Evolutionary conservation across 2,888 invertebrate species (phyloP).

Genomic region (Drosophila austrosaltans): DNA sequence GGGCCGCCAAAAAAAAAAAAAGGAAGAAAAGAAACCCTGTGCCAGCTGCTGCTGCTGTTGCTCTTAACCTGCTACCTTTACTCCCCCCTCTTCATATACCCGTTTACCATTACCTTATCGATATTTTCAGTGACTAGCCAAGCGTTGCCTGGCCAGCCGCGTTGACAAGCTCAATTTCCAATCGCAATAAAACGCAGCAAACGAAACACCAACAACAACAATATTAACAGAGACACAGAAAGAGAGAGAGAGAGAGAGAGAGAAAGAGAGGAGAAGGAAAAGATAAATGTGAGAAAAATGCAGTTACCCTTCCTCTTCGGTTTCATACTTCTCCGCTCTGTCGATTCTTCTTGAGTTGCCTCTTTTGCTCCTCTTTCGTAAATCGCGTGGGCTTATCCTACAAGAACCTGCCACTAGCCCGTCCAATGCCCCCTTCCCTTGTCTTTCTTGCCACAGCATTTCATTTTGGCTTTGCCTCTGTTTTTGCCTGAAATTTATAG

Average conservation of each 20-base stretch:
- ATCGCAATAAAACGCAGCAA: constrained; percentile 79
- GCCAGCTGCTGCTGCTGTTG: constrained; percentile 63
- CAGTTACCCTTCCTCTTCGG: constrained; percentile 48
- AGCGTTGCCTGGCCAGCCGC: constrained; percentile 64
- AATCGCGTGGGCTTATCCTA: constrained; percentile 78
- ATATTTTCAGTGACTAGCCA: constrained; percentile 61
- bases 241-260: not conserved
- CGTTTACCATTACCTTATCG: constrained; percentile 9
- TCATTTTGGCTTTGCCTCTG: constrained; percentile 45
- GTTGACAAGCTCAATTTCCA: constrained; percentile 79
- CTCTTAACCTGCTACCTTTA: constrained; percentile 14
- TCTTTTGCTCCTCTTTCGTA: constrained; percentile 56
- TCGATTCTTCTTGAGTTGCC: constrained; percentile 32
- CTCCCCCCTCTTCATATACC: not conserved
- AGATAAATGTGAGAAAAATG: constrained; percentile 81
- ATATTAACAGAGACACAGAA: not conserved
- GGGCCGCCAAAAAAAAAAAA: constrained; percentile 56
- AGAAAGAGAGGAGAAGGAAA: constrained; percentile 33
- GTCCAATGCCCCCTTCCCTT: constrained; percentile 12
- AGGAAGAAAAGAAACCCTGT: constrained; percentile 27
- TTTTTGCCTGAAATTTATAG: constrained; percentile 75
- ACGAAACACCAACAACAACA: constrained; percentile 37
- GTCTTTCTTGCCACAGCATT: constrained; percentile 15
- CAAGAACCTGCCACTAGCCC: constrained; percentile 58
- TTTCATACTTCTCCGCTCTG: constrained; percentile 13